Conservation (phyloP, 1,140 invertebrate genomes). For the Dermatophagoides farinae region DNA sequence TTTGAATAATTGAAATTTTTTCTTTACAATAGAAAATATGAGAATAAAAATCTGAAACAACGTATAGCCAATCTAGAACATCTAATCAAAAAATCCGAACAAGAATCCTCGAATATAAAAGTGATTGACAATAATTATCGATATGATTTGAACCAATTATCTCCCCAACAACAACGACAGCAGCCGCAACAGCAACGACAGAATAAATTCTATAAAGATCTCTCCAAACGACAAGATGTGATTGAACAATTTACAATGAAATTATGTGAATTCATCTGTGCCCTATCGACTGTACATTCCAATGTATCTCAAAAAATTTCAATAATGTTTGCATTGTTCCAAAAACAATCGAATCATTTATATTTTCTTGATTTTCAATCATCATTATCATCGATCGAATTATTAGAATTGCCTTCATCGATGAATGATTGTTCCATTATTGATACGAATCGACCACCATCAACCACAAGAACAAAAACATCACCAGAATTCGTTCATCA, state of each 20-base stretch:
- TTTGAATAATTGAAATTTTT: neutral
- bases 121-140: neutral
- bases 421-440: too few species aligned
- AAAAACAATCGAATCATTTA: neutral
- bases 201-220: neutral
- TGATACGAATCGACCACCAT: too few species aligned
- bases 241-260: slow-evolving; percentile 1
- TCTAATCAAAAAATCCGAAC: neutral
- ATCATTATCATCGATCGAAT: neutral
- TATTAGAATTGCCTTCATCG: too few species aligned
- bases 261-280: neutral
- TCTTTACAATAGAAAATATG: neutral
- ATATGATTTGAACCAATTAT: neutral
- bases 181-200: neutral
- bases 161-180: neutral
- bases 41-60: neutral
- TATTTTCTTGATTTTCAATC: neutral
- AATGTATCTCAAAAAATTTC: slow-evolving; percentile 2
- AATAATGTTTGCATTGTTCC: slow-evolving; percentile 2
- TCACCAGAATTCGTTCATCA: too few species aligned
- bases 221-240: neutral
- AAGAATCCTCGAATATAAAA: too few species aligned
- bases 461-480: too few species aligned
- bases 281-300: neutral
- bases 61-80: neutral